phyloP scores from a whole-genome alignment of 2,888 invertebrate genomes.

The Dasysyrphus tricinctus region DNA sequence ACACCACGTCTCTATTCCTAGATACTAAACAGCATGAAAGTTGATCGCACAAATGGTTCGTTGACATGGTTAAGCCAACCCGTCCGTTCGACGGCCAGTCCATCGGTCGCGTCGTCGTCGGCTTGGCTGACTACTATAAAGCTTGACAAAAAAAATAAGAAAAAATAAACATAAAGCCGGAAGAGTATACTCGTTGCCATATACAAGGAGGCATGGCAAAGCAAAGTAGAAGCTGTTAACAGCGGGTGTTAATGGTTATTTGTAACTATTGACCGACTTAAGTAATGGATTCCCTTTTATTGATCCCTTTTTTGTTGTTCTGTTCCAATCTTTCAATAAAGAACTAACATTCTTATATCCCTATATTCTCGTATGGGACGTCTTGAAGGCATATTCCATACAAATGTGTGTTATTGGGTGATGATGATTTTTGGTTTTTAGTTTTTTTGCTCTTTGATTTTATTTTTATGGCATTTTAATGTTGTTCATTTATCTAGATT shows the following conservation, averaged over 20 bases:
- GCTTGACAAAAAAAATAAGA: slow-evolving; percentile 6
- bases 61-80: slow-evolving; percentile 63
- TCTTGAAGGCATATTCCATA: background rate
- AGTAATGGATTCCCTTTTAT: slow-evolving; percentile 50
- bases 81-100: background rate
- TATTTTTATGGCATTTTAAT: slow-evolving; percentile 41
- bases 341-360: slow-evolving; percentile 16
- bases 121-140: background rate
- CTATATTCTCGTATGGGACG: background rate
- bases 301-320: slow-evolving; percentile 29
- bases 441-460: slow-evolving; percentile 25
- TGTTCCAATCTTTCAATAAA: slow-evolving; percentile 18
- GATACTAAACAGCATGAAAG: slow-evolving; percentile 44
- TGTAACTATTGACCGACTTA: slow-evolving; percentile 64
- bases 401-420: slow-evolving; percentile 7
- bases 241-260: slow-evolving; percentile 42
- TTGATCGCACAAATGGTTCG: slow-evolving; percentile 71
- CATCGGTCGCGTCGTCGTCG: background rate
- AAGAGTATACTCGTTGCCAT: slow-evolving; percentile 26
- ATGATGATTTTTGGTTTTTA: slow-evolving; percentile 39
- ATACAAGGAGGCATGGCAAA: slow-evolving; percentile 4
- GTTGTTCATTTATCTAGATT: slow-evolving; percentile 18
- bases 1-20: background rate
- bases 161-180: slow-evolving; percentile 29
- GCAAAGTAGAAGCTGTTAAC: slow-evolving; percentile 38